Conservation (phyloP, 2,888 invertebrate species). For the Machimus atricapillus region DNA sequence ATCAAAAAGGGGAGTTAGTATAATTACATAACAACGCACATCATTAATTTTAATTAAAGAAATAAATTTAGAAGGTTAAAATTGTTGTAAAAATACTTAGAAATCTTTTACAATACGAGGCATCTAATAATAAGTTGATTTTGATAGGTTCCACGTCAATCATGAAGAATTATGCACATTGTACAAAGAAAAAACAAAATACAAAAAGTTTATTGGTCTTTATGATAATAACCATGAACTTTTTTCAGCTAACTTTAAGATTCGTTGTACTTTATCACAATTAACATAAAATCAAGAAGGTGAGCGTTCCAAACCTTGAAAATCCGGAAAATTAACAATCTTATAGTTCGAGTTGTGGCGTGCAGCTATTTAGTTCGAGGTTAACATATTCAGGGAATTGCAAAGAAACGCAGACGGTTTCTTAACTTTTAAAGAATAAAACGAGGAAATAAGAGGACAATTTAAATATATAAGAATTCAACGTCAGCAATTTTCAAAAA, state of each 20-base stretch:
- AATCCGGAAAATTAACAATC: not conserved
- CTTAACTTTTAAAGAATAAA: not conserved
- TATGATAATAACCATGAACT: not conserved
- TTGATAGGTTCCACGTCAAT: not conserved
- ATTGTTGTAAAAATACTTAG: not conserved
- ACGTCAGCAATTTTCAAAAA: not conserved
- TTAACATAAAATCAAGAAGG: not conserved
- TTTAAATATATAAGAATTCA: not conserved
- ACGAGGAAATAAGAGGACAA: not conserved
- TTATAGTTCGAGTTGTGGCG: not conserved
- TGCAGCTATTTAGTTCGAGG: not conserved
- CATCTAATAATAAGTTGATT: not conserved
- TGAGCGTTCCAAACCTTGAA: not conserved
- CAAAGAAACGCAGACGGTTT: not conserved
- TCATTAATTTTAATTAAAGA: not conserved
- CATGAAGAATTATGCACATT: not conserved
- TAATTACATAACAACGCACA: not conserved
- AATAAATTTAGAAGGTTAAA: not conserved
- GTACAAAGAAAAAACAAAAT: not conserved
- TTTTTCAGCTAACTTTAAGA: not conserved
- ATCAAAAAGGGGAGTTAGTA: not conserved
- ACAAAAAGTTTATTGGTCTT: not conserved
- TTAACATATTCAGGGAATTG: not conserved
- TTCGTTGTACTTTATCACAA: not conserved
- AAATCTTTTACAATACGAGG: not conserved